phyloP scores from a whole-genome alignment of 1,140 invertebrate species.

The Zaprionus ghesquierei region DNA sequence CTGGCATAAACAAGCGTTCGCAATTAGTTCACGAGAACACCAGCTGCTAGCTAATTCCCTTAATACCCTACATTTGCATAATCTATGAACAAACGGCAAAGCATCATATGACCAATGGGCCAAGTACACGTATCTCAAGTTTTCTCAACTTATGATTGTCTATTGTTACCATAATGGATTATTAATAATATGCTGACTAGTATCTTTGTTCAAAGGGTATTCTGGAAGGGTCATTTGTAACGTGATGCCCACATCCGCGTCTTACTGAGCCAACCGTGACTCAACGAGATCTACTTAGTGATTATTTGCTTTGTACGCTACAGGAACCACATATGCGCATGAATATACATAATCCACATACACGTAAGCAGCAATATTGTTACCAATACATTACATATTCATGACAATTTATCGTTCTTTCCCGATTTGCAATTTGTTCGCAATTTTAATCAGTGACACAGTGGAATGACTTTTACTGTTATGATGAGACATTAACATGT shows the following conservation, averaged over 20 bases:
- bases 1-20: background rate
- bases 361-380: background rate
- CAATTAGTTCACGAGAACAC: constrained; percentile 3
- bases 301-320: constrained; percentile 23
- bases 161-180: background rate
- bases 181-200: background rate
- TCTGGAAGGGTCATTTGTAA: background rate
- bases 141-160: background rate
- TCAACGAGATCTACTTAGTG: constrained; percentile 34
- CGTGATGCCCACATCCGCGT: constrained; percentile 18
- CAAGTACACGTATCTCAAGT: background rate
- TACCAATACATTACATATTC: background rate
- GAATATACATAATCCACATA: background rate
- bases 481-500: constrained; percentile 7
- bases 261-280: constrained; percentile 29
- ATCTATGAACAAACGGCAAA: background rate
- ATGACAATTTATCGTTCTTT: constrained; percentile 15
- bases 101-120: background rate
- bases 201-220: background rate
- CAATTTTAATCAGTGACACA: constrained; percentile 20
- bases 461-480: constrained; percentile 8
- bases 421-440: constrained; percentile 16
- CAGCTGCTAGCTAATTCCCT: background rate
- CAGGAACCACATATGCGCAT: background rate
- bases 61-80: constrained; percentile 3